Evolutionary conservation across 2,113 vertebrate species (phyloP).

Genomic region (Oryzias curvinotus): DNA sequence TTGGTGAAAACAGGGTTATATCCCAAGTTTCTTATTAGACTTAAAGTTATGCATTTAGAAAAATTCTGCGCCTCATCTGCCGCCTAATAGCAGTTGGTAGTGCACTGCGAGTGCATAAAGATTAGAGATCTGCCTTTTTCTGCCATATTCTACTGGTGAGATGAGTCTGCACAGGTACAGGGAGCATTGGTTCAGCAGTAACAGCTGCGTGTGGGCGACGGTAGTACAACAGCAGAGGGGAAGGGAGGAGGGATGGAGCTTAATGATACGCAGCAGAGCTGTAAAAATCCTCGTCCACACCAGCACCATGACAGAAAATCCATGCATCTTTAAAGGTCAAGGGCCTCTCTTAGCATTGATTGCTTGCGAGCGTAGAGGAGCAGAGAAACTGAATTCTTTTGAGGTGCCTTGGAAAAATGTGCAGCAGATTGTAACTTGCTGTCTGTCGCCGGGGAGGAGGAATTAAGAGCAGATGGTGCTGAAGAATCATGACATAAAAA

Average conservation of each 20-base stretch:
- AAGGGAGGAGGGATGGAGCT: conserved; percentile 6
- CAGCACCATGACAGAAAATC: conserved; percentile 52
- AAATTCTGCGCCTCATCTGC: not conserved
- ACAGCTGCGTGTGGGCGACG: conserved; percentile 40
- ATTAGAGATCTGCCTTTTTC: conserved; percentile 7
- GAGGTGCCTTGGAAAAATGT: conserved; percentile 18
- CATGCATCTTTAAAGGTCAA: conserved; percentile 61
- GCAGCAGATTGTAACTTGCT: conserved; percentile 13
- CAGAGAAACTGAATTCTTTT: not conserved
- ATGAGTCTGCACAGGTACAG: conserved; percentile 40
- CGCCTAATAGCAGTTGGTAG: too few relatives aligned
- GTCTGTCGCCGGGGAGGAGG: conserved; percentile 4
- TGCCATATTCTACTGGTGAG: conserved; percentile 10
- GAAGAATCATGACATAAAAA: conserved; percentile 24
- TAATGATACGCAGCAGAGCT: conserved; percentile 46
- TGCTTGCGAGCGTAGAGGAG: conserved; percentile 22
- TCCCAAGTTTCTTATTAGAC: conserved; percentile 21
- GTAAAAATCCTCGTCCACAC: conserved; percentile 41
- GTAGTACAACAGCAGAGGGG: conserved; percentile 7
- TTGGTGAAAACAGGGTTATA: conserved; percentile 33
- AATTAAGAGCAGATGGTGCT: conserved; percentile 46
- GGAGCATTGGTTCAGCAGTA: conserved; percentile 20
- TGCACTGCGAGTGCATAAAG: too few relatives aligned
- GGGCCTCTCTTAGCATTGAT: conserved; percentile 36
- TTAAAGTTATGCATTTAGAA: conserved; percentile 15